Conservation (phyloP, 2,888 invertebrate genomes). For the Aleiodes testaceus region DNA sequence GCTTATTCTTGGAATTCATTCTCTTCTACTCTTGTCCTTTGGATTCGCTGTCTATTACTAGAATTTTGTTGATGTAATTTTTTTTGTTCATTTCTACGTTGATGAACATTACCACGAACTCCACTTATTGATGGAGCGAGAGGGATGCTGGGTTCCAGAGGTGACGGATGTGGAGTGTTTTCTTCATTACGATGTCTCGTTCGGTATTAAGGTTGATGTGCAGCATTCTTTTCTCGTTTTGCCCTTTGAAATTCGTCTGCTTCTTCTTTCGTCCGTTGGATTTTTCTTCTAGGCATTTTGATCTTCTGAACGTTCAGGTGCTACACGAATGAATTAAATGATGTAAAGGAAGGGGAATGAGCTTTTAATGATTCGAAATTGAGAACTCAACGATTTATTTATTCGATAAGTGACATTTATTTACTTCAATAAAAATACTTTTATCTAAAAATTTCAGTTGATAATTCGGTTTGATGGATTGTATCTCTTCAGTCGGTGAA, state of each 20-base stretch:
- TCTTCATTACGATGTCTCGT: background rate
- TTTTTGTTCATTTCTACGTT: background rate
- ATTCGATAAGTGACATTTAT: too few relatives aligned
- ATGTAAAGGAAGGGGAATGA: too few relatives aligned
- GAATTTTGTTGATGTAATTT: background rate
- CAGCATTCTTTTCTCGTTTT: conserved; percentile 4
- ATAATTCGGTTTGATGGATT: too few relatives aligned
- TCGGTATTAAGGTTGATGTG: background rate
- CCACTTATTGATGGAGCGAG: background rate
- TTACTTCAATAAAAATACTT: too few relatives aligned
- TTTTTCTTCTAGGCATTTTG: conserved; percentile 5
- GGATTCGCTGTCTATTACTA: background rate
- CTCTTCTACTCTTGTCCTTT: background rate
- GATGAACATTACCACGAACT: background rate
- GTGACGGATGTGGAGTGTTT: background rate
- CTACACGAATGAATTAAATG: too few relatives aligned
- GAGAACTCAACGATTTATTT: too few relatives aligned
- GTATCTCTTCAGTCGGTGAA: too few relatives aligned
- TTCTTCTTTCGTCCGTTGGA: conserved; percentile 1
- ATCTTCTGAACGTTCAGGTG: background rate
- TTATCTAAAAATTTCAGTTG: too few relatives aligned
- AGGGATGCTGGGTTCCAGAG: background rate
- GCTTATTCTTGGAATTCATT: background rate
- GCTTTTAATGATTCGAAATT: too few relatives aligned
- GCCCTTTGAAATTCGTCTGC: background rate